Percentiles rank a stretch among this genome's conserved stretches.
phyloP scores from a whole-genome alignment of 2,113 vertebrate species.

The Ptilorrhoa leucosticta region DNA sequence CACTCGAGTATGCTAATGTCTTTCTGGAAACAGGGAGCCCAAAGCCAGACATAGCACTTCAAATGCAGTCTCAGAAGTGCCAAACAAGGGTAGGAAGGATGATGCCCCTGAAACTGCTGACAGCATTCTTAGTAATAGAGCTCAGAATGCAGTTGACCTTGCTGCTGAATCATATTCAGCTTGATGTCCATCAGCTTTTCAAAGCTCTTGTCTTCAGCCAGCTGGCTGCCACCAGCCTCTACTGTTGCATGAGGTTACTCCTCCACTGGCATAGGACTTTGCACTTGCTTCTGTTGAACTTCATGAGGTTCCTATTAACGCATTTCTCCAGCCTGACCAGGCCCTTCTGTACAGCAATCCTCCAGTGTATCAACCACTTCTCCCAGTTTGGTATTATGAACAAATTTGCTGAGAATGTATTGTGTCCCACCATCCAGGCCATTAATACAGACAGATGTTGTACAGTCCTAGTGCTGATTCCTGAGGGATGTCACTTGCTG shows the following conservation, averaged over 20 bases:
- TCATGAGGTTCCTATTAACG: background rate
- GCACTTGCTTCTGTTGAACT: background rate
- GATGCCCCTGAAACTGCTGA: background rate
- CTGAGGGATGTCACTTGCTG: background rate
- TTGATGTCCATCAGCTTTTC: background rate
- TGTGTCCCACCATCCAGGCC: background rate
- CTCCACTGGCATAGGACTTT: background rate
- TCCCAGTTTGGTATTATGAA: background rate
- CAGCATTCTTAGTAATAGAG: background rate
- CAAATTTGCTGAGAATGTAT: background rate
- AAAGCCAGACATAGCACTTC: background rate
- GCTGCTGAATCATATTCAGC: background rate
- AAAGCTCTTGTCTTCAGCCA: background rate
- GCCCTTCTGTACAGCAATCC: background rate
- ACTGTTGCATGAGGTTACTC: background rate
- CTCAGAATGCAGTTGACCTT: background rate
- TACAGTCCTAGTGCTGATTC: background rate
- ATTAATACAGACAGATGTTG: background rate
- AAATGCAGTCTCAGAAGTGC: background rate
- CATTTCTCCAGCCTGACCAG: background rate
- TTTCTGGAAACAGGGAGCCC: background rate
- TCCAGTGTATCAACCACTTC: background rate
- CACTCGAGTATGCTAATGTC: background rate
- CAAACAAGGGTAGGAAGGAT: background rate
- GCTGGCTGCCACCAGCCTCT: background rate